Evolutionary conservation across 1,140 invertebrate genomes (phyloP).

Genomic region (Calliphora vicina): DNA sequence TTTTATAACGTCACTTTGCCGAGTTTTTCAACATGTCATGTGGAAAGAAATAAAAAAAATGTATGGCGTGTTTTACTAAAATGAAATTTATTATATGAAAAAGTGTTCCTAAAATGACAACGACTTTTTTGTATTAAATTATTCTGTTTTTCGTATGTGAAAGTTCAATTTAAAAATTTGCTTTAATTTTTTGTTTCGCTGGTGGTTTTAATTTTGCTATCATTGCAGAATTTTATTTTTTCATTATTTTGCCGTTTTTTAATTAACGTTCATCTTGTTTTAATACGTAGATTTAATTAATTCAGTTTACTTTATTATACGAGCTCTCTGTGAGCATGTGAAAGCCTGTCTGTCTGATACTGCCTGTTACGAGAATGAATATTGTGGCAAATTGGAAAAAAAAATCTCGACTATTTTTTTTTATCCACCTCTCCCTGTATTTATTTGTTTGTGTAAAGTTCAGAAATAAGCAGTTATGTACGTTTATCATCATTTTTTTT

Average conservation of each 20-base stretch:
- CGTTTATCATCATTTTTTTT: no score
- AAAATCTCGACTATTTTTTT: no score
- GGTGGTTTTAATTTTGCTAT: background rate
- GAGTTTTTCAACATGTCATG: background rate
- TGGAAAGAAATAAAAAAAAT: background rate
- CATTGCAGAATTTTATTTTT: background rate
- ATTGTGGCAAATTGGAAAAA: no score
- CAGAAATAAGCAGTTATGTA: no score
- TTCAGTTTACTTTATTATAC: background rate
- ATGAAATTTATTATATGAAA: no score
- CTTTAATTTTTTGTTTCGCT: background rate
- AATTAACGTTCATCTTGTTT: constrained; percentile 1
- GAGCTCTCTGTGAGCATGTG: background rate
- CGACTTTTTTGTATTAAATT: background rate
- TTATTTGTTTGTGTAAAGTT: no score
- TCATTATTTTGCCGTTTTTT: background rate
- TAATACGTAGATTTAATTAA: background rate
- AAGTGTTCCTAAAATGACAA: no score
- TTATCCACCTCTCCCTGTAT: no score
- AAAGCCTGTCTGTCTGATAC: no score
- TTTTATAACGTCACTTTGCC: background rate
- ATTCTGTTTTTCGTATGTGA: background rate
- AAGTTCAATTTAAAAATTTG: background rate
- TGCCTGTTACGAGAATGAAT: no score
- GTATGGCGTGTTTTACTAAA: background rate